A percentile compares a stretch with the other conserved stretches of the same genome.
These are phyloP conservation scores for Hyposmocoma kahamanoa DNA, from an alignment of 1,140 invertebrate species.

Conservation along the genomic window DNA sequence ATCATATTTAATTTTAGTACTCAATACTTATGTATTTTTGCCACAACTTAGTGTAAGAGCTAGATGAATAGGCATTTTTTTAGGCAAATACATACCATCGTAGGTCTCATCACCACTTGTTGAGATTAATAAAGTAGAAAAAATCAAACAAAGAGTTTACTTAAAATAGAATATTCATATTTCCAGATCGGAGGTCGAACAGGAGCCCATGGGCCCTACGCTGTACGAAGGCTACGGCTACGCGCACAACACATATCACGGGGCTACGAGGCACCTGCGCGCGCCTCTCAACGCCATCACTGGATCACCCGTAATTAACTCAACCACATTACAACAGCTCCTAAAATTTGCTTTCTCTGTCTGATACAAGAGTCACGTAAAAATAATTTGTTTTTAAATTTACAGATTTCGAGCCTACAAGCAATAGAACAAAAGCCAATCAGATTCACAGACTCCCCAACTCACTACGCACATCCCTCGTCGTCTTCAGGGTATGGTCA, in stretches of 20 bases:
- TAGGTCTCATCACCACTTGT: no score
- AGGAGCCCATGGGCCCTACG: conserved; percentile 38
- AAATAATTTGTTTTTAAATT: conserved; percentile 9
- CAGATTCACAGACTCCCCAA: conserved; percentile 85
- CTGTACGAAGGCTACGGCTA: conserved; percentile 72
- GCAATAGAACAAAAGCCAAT: conserved; percentile 78
- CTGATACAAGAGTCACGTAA: no score
- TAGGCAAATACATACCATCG: no score
- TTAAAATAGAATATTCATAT: conserved; percentile 10
- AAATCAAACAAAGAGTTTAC: no score
- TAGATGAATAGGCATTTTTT: no score
- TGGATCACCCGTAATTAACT: conserved; percentile 47
- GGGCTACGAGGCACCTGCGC: conserved; percentile 84
- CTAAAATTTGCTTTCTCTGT: no score
- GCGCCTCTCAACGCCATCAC: conserved; percentile 77
- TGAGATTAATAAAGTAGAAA: no score
- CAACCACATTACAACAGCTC: no score
- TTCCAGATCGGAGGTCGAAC: conserved; percentile 52
- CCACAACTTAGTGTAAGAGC: no score
- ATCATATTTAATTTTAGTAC: no score
- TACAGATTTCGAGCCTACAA: conserved; percentile 65
- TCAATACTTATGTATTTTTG: no score
- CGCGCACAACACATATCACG: conserved; percentile 93
- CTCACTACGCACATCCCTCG: conserved; percentile 75
- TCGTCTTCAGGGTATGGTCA: conserved; percentile 62